phyloP scores from a whole-genome alignment of 1,140 invertebrate species.

The Camponotus floridanus region DNA sequence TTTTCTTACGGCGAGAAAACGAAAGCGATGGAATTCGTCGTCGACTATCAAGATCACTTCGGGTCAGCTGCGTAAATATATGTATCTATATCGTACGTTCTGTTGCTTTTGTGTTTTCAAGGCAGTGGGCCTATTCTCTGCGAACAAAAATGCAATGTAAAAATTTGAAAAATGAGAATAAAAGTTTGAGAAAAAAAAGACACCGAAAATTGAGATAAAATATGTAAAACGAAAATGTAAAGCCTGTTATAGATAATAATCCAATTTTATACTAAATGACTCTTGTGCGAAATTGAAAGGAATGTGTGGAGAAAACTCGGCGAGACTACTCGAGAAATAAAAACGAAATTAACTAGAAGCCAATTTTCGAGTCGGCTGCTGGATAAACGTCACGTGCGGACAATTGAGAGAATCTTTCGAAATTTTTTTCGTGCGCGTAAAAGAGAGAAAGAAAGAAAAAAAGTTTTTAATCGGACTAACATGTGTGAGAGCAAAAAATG shows the following conservation, averaged over 20 bases:
- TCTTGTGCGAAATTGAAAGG: slow-evolving; percentile 19
- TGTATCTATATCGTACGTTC: slow-evolving; percentile 35
- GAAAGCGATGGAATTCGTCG: slow-evolving; percentile 29
- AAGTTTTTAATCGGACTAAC: too few relatives aligned
- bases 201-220: not conserved
- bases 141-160: slow-evolving; percentile 4
- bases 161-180: not conserved
- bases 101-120: slow-evolving; percentile 68
- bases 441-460: too few relatives aligned
- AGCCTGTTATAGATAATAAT: slow-evolving; percentile 16
- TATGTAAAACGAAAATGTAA: not conserved
- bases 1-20: slow-evolving; percentile 7
- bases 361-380: not conserved
- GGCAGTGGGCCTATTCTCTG: not conserved
- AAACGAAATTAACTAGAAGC: not conserved
- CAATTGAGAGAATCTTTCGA: too few relatives aligned
- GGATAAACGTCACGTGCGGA: too few relatives aligned
- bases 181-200: not conserved
- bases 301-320: not conserved
- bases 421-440: too few relatives aligned
- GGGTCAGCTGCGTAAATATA: slow-evolving; percentile 62
- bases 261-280: slow-evolving; percentile 39
- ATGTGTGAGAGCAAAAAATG: too few relatives aligned
- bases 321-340: not conserved
- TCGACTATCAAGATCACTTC: slow-evolving; percentile 35